These are phyloP conservation scores for Muscina levida DNA, from an alignment of 2,888 invertebrate species.

Conservation along the genomic window DNA sequence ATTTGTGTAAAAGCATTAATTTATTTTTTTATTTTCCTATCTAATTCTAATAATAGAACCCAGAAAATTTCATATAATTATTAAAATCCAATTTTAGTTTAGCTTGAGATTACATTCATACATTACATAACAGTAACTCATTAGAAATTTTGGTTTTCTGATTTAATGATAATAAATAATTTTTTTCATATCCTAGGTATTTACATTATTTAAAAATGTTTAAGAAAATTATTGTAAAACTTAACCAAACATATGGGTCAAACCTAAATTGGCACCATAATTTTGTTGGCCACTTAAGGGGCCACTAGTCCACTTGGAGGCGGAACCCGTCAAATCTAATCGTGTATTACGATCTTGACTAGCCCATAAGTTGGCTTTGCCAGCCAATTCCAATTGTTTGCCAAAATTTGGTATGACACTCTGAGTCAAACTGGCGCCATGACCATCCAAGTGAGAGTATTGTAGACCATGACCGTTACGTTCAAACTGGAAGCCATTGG, in stretches of 20 bases:
- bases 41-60: no score
- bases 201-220: no score
- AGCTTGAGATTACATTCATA: no score
- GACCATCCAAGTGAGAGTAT: conserved; percentile 73
- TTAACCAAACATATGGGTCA: conserved; percentile 73
- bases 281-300: conserved; percentile 66
- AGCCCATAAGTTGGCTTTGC: conserved; percentile 71
- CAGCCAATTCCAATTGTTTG: conserved; percentile 70
- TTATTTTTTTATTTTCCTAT: no score
- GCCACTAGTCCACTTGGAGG: conserved; percentile 70
- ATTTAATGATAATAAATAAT: no score
- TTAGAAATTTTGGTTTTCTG: no score
- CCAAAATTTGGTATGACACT: conserved; percentile 74
- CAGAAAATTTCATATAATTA: no score
- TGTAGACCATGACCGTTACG: conserved; percentile 74
- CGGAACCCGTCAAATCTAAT: conserved; percentile 69
- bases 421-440: conserved; percentile 71
- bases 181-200: no score
- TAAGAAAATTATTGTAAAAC: no score
- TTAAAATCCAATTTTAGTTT: no score
- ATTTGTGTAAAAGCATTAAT: no score
- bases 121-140: no score
- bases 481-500: conserved; percentile 75
- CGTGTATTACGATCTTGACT: conserved; percentile 70
- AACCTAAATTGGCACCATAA: conserved; percentile 71